Evolutionary conservation across 2,797 vertebrate species (phyloP).

Genomic region (Coregonus ussuriensis): DNA sequence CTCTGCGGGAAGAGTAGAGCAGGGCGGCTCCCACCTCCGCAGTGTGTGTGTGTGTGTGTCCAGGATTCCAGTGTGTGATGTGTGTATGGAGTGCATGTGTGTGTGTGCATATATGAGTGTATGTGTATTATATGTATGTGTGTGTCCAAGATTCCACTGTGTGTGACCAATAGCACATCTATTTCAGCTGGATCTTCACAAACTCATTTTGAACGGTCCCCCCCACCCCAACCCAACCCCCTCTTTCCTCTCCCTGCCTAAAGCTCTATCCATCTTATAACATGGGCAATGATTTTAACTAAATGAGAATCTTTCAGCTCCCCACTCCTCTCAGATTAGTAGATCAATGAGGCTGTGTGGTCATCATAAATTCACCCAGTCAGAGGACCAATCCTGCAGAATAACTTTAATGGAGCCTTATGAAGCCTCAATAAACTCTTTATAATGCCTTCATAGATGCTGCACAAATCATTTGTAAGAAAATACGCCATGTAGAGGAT

Average conservation of each 20-base stretch:
- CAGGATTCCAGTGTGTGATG: slow-evolving; percentile 18
- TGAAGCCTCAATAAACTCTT: background rate
- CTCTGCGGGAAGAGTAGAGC: slow-evolving; percentile 20
- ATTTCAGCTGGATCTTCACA: slow-evolving; percentile 25
- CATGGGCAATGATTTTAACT: slow-evolving; percentile 64
- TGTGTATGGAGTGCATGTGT: slow-evolving; percentile 12
- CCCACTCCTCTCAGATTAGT: slow-evolving; percentile 56
- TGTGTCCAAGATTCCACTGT: background rate
- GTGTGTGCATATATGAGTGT: background rate
- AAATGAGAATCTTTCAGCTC: slow-evolving; percentile 64
- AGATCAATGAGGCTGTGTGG: slow-evolving; percentile 58
- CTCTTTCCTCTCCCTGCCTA: background rate
- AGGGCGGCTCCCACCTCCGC: slow-evolving; percentile 29
- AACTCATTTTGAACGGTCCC: slow-evolving; percentile 18
- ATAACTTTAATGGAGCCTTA: background rate
- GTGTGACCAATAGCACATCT: slow-evolving; percentile 6
- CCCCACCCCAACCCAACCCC: background rate
- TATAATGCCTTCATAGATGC: background rate
- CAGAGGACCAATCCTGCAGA: background rate
- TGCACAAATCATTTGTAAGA: background rate
- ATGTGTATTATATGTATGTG: background rate
- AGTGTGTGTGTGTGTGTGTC: slow-evolving; percentile 16
- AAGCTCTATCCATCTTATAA: slow-evolving; percentile 48
- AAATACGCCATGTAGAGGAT: too few species aligned
- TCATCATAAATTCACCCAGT: background rate